phyloP scores from a whole-genome alignment of 2,888 invertebrate species.

The Cinara cedri region DNA sequence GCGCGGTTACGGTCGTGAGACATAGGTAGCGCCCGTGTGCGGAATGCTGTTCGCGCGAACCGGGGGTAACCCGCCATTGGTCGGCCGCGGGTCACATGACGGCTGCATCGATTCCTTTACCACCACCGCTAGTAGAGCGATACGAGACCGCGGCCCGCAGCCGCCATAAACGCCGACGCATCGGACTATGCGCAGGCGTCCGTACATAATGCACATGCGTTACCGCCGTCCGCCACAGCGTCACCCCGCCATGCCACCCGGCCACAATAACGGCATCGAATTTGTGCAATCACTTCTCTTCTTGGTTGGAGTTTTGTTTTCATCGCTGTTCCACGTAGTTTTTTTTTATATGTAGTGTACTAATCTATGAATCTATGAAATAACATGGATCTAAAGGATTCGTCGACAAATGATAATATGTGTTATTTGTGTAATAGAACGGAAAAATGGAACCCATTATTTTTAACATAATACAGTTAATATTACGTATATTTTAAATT shows the following conservation, averaged over 20 bases:
- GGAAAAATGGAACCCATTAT: no score
- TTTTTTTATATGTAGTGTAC: no score
- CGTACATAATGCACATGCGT: conserved; percentile 32
- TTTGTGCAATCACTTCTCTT: no score
- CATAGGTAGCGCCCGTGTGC: conserved; percentile 51
- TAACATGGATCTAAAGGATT: no score
- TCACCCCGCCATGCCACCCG: background rate
- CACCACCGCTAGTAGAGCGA: background rate
- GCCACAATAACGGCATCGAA: background rate
- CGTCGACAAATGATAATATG: no score
- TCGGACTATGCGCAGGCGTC: background rate
- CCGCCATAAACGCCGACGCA: background rate
- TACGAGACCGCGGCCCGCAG: background rate
- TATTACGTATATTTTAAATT: no score
- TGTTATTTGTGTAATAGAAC: no score
- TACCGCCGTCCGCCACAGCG: background rate
- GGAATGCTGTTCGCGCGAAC: conserved; percentile 28
- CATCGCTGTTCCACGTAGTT: no score
- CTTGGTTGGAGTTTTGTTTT: no score
- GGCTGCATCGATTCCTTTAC: conserved; percentile 51
- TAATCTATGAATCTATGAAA: no score
- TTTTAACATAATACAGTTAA: no score
- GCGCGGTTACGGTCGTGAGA: conserved; percentile 50
- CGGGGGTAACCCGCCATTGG: conserved; percentile 8
- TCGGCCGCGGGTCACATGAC: conserved; percentile 28